Conservation (phyloP, 2,113 vertebrate genomes). For the Nannospalax galili region DNA sequence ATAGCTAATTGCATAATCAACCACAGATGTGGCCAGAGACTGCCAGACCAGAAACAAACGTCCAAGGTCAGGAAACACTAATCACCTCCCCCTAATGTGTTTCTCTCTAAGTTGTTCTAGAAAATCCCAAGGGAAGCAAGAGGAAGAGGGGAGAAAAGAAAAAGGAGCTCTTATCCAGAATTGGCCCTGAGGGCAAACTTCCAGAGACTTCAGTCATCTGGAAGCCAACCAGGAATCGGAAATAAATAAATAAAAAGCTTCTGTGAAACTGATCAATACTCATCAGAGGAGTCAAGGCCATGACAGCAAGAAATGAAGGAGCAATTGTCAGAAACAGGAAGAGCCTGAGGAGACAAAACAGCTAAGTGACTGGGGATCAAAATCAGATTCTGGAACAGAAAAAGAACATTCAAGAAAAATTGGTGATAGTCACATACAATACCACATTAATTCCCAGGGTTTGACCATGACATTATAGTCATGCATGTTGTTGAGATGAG, state of each 20-base stretch:
- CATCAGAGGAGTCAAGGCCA: not conserved
- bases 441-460: not conserved
- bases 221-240: slow-evolving; percentile 1
- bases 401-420: not conserved
- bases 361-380: not conserved
- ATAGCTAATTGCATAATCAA: slow-evolving; percentile 63
- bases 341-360: not conserved
- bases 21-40: slow-evolving; percentile 60
- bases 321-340: not conserved
- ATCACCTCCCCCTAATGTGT: not conserved
- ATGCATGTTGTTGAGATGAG: not conserved
- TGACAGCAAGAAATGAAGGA: not conserved
- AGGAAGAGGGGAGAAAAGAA: not conserved
- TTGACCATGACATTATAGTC: not conserved
- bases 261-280: not conserved
- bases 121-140: not conserved
- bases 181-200: not conserved
- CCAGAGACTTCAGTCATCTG: not conserved
- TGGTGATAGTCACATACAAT: not conserved
- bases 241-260: slow-evolving; percentile 22
- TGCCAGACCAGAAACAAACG: slow-evolving; percentile 48
- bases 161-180: not conserved
- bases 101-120: not conserved
- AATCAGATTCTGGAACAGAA: not conserved
- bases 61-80: slow-evolving; percentile 56